Evolutionary conservation across 2,113 vertebrate species (phyloP).

Genomic region (Catagonus wagneri): DNA sequence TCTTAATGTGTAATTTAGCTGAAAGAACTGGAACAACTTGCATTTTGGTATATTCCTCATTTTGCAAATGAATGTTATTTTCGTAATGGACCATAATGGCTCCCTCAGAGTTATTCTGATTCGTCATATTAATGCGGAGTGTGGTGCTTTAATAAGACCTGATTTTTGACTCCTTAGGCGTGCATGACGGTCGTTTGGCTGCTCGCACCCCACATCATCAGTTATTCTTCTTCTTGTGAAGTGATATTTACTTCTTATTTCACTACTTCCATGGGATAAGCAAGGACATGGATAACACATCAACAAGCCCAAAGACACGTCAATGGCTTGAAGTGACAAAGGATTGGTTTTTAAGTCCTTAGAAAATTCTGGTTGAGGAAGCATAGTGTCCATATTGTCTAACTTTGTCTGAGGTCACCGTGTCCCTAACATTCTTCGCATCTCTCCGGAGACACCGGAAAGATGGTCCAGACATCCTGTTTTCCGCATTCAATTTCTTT

Average conservation of each 20-base stretch:
- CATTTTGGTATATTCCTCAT: slow-evolving; percentile 79
- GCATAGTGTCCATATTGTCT: background rate
- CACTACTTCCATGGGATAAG: slow-evolving; percentile 40
- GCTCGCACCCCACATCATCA: slow-evolving; percentile 21
- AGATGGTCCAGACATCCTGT: background rate
- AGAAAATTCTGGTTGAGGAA: slow-evolving; percentile 20
- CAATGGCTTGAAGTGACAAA: slow-evolving; percentile 52
- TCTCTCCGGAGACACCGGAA: slow-evolving; percentile 26
- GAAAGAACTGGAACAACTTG: slow-evolving; percentile 72
- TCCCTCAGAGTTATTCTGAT: slow-evolving; percentile 73
- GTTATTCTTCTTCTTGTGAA: slow-evolving; percentile 54
- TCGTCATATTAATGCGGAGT: slow-evolving; percentile 62
- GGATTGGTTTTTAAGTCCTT: slow-evolving; percentile 54
- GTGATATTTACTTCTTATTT: slow-evolving; percentile 57
- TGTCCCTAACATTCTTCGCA: background rate
- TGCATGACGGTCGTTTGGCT: slow-evolving; percentile 24
- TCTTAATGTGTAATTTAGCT: slow-evolving; percentile 81
- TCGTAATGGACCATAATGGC: slow-evolving; percentile 77
- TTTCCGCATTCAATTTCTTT: background rate
- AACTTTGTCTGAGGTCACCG: background rate
- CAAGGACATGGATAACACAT: slow-evolving; percentile 57
- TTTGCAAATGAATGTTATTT: slow-evolving; percentile 81
- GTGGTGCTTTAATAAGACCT: slow-evolving; percentile 63
- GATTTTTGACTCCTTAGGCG: slow-evolving; percentile 60
- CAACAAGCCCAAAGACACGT: background rate